phyloP scores from a whole-genome alignment of 2,888 invertebrate species.

The Drosophila anomalata region DNA sequence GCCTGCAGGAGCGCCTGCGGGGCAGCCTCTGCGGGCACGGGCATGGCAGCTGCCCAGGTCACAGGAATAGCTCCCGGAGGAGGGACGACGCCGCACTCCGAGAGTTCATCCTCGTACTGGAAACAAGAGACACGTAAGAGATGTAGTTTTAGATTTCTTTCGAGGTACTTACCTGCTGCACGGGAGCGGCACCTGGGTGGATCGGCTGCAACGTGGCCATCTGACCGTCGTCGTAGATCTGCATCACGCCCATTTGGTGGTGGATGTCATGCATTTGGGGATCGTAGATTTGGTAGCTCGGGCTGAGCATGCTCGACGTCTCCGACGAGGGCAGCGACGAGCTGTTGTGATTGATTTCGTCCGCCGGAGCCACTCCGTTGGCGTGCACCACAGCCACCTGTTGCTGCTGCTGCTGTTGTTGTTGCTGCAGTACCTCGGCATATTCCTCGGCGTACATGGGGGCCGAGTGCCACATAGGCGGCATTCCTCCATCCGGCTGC shows the following conservation, averaged over 20 bases:
- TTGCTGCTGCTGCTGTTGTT: conserved; percentile 28
- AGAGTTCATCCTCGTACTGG: conserved; percentile 76
- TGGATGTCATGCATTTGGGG: conserved; percentile 81
- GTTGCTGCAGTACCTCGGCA: conserved; percentile 51
- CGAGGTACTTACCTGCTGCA: conserved; percentile 66
- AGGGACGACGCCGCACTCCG: conserved; percentile 65
- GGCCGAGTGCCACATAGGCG: conserved; percentile 80
- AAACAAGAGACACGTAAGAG: not conserved
- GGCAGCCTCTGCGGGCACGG: conserved; percentile 54
- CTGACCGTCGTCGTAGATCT: conserved; percentile 81
- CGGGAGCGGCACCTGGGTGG: conserved; percentile 59
- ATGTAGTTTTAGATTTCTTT: not conserved
- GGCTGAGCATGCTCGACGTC: conserved; percentile 83
- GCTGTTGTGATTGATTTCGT: conserved; percentile 82
- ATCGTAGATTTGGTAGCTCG: conserved; percentile 82
- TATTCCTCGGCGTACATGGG: conserved; percentile 82
- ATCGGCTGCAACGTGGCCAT: conserved; percentile 66
- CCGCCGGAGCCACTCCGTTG: conserved; percentile 57
- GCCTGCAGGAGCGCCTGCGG: conserved; percentile 48
- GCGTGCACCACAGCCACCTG: conserved; percentile 50
- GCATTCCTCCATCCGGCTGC: conserved; percentile 61
- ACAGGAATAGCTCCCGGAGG: conserved; percentile 57
- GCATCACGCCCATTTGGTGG: conserved; percentile 83
- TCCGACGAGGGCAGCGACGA: conserved; percentile 81
- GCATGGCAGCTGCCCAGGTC: conserved; percentile 62